Base-by-base conservation (phyloP, 2,797 vertebrate species). In the Acanthurus tractus region DNA sequence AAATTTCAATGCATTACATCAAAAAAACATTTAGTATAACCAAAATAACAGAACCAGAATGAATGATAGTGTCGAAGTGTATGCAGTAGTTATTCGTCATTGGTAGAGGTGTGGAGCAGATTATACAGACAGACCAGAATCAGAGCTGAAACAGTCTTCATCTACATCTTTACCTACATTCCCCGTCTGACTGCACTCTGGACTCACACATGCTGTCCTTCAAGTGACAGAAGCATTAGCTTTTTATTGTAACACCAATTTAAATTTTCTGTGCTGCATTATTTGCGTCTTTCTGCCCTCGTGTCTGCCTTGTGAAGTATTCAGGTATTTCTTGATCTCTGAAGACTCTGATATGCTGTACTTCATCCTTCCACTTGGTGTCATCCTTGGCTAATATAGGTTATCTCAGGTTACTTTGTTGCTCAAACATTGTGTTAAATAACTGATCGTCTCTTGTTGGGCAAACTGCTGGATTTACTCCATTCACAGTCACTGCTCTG, bases 101-200 rank as follows among this genome's bases (percentile, higher is more conserved):
- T 70, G 65, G 15, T 40, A 36, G 20, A 2, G 17, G 13, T 20
- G 13, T 57, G 79, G 88, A 89, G 87, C 88, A 90, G 84, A 84
- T 83, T 81, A 88, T 36, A 89, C 84, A 79, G 23, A 68, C 52
- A 78, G 77, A 84, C 63, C 63, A 76, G 15, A 77, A 22, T 73
- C 46, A 57, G 38, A 82, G 49, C 56, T 38, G 23, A 68, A 70
- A 53, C 6, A 8, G 50, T 74, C 38, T 44, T 56, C 59, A 61
- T 61, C 65, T 54, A 58, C 46, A 53, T 50, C 15, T 50, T 74
- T 81, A 83, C 79, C 82, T 79, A 49, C 10, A 74, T 63, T 82
- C 54, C 45, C 58, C 15, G 65, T 65, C 69, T 87, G 89, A 78
- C 18, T 74, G 71, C 75, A 87, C 85, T 81, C 78, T 88, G 86